Conservation (phyloP, 2,113 vertebrate species). For the Onychostoma macrolepis region DNA sequence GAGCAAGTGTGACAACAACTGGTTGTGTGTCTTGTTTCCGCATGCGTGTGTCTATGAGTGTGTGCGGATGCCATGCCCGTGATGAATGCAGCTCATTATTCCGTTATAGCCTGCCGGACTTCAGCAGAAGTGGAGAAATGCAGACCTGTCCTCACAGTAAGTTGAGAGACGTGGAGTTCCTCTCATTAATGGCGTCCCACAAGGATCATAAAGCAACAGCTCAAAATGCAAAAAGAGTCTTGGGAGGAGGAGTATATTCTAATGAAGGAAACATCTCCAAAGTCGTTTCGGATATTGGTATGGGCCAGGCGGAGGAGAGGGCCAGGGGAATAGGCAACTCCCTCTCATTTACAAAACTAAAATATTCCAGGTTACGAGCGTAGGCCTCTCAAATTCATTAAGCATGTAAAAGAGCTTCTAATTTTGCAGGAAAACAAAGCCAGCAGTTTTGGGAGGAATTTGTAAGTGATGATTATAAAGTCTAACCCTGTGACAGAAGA, state of each 20-base stretch:
- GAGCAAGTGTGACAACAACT: background rate
- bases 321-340: constrained; percentile 72
- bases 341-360: constrained; percentile 76
- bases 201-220: constrained; percentile 75
- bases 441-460: constrained; percentile 57
- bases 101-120: constrained; percentile 69
- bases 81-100: constrained; percentile 76
- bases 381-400: constrained; percentile 75
- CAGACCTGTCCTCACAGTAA: constrained; percentile 78
- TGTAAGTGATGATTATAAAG: constrained; percentile 47
- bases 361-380: constrained; percentile 73
- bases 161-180: constrained; percentile 74
- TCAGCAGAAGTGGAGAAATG: constrained; percentile 72
- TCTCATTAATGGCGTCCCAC: constrained; percentile 78
- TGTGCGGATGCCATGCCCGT: constrained; percentile 46
- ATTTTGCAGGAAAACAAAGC: constrained; percentile 71
- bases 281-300: constrained; percentile 81
- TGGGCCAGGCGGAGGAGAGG: constrained; percentile 74
- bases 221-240: constrained; percentile 72
- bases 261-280: constrained; percentile 77
- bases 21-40: constrained; percentile 29
- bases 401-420: constrained; percentile 69
- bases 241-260: constrained; percentile 70
- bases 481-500: background rate
- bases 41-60: constrained; percentile 40